Base-by-base conservation (phyloP, 1,140 invertebrate genomes). In the Psix sp. region DNA sequence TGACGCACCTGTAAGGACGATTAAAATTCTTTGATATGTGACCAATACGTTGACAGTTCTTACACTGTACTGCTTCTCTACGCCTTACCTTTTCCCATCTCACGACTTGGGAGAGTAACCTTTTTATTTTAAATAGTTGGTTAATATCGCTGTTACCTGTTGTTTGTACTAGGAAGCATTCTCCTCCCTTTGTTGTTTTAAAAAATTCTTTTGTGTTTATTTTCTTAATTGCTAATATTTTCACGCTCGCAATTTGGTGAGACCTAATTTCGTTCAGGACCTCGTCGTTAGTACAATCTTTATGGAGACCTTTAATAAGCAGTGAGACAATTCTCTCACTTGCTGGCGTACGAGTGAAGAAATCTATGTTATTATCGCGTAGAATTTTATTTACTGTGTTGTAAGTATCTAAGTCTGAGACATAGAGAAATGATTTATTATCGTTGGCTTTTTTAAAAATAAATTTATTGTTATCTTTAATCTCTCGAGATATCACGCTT, bases 41-140 rank as follows among this genome's bases (percentile, higher is more conserved):
- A 1, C 70, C 70, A 4, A 66, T 33, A 1, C 52, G 0, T 35
- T 73, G 60, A n/a, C 60, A 65, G 1, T 52, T 57, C 0, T 33
- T 26, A 18, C 60, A 73, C 35, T 73, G 70, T 11, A 48, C 31
- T 1, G n/a, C 42, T 3, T 51, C 31, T 38, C 29, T 57, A 15
- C 31, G 33, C 11, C 15, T 48, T 2, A 67, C 5, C 18, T 17
- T 57, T 13, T 49, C 42, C 45, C 65, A 68, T 49, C 31, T 48
- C 0, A 68, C 40, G 3, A 40, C 17, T 26, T 68, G 65, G 9
- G 4, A 5, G 21, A 24, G 21, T 24, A 24, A 5, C 4, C 21
- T 4, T 24, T 24, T 24, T 5, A 24, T 4, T 24, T 24, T 24
- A 24, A 24, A 24, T 9, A 24, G 9, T 5, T 4, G 9, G 9